Conservation (phyloP, 2,113 vertebrate species). For the Laticauda colubrina region DNA sequence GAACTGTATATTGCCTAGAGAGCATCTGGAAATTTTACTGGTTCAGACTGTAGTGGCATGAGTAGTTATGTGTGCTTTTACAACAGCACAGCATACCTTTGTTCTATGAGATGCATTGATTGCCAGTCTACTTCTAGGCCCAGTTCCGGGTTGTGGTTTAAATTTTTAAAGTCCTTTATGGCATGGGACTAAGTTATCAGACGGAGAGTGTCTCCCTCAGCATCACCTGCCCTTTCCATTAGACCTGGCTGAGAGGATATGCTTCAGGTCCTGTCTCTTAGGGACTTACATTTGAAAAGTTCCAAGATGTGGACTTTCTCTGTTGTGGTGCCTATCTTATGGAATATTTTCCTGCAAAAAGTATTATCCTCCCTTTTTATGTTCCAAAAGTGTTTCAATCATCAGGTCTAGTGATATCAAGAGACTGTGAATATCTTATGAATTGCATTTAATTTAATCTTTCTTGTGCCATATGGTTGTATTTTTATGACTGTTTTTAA, state of each 20-base stretch:
- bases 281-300: too few species aligned
- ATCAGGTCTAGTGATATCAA: neutral
- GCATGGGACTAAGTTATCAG: too few species aligned
- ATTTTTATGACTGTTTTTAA: neutral
- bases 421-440: neutral
- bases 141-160: too few species aligned
- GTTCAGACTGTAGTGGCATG: neutral
- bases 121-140: too few species aligned
- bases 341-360: neutral
- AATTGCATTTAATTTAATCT: neutral
- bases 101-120: neutral
- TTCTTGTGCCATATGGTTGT: neutral
- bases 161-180: too few species aligned
- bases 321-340: neutral
- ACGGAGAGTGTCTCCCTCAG: too few species aligned
- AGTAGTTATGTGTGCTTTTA: neutral
- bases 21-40: neutral
- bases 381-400: neutral
- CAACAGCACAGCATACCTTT: neutral
- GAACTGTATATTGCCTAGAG: neutral
- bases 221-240: too few species aligned
- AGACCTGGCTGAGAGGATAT: too few species aligned
- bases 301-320: too few species aligned
- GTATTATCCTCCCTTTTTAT: neutral
- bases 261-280: too few species aligned